Percentiles rank a stretch among this genome's conserved stretches.
These are phyloP conservation scores for Coturnix japonica DNA, from an alignment of 2,113 vertebrate genomes.

Conservation along the genomic window DNA sequence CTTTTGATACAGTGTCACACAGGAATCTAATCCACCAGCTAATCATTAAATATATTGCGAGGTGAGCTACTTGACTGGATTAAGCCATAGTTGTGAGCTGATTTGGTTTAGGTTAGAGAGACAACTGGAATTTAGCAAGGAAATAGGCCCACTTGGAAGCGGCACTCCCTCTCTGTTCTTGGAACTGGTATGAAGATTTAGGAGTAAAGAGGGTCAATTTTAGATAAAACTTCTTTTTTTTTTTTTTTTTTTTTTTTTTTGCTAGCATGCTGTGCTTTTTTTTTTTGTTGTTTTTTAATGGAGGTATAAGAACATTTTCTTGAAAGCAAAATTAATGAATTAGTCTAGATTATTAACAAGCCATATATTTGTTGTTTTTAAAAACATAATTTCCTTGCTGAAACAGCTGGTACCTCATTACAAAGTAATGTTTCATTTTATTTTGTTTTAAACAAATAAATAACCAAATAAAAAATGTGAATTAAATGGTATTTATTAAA, in stretches of 20 bases:
- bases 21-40: slow-evolving; percentile 36
- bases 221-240: neutral
- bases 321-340: neutral
- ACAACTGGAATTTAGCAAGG: neutral
- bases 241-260: neutral
- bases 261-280: neutral
- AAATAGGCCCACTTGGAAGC: neutral
- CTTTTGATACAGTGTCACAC: slow-evolving; percentile 26
- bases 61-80: neutral
- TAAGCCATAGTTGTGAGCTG: neutral
- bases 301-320: neutral
- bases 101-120: neutral
- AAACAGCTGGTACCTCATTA: neutral
- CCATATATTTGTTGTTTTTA: neutral
- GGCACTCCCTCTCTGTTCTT: neutral
- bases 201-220: neutral
- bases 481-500: neutral
- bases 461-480: neutral
- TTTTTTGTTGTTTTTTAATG: too few relatives aligned
- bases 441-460: neutral
- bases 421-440: neutral
- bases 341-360: neutral
- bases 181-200: neutral
- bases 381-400: neutral
- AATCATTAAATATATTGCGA: slow-evolving; percentile 41